Evolutionary conservation across 2,888 invertebrate species (phyloP).

Genomic region (Agriotes lineatus): DNA sequence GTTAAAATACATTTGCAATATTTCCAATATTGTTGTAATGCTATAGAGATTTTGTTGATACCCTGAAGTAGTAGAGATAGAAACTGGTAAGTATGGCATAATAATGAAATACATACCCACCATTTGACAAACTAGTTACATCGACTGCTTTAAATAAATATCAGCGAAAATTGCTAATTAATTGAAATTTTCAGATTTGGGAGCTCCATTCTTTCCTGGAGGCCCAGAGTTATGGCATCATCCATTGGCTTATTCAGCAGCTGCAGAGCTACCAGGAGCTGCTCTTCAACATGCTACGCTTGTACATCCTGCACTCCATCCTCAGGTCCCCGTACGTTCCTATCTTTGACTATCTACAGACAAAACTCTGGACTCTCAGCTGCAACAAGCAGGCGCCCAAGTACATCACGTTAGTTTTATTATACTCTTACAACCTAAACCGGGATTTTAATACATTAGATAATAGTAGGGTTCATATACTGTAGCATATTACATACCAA

Average conservation of each 20-base stretch:
- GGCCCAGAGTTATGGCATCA: conserved; percentile 96
- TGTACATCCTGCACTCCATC: conserved; percentile 97
- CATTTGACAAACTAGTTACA: no score
- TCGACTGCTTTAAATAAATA: no score
- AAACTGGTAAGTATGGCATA: no score
- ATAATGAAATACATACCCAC: no score
- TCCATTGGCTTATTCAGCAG: conserved; percentile 83
- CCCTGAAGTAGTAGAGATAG: no score
- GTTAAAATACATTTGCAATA: no score
- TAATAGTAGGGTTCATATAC: not conserved
- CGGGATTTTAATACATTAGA: conserved; percentile 1
- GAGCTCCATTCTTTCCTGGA: conserved; percentile 95
- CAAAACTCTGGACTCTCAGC: conserved; percentile 76
- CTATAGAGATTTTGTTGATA: no score
- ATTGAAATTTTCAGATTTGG: conserved; percentile 81
- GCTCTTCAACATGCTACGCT: conserved; percentile 89
- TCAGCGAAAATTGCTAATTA: not conserved
- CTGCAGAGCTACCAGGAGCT: conserved; percentile 85
- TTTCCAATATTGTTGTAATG: no score
- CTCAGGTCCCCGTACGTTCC: conserved; percentile 97
- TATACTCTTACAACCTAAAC: conserved; percentile 30
- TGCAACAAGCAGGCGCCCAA: conserved; percentile 69
- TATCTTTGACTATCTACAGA: conserved; percentile 97
- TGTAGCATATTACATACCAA: not conserved
- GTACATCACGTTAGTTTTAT: conserved; percentile 69